Conservation (phyloP, 2,888 invertebrate genomes). For the Phlogophora meticulosa region DNA sequence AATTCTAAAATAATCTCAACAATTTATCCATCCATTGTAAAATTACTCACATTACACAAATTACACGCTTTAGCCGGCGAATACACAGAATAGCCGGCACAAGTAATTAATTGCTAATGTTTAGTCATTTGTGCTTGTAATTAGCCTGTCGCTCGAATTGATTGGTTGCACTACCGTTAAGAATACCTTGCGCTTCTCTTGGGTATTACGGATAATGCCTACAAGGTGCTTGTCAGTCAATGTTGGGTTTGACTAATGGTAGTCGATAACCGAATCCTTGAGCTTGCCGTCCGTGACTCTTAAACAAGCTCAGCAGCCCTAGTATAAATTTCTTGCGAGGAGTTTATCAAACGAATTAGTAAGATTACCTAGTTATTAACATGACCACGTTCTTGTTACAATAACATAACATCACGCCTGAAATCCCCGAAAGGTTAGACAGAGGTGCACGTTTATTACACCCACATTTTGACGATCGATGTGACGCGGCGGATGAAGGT, state of each 20-base stretch:
- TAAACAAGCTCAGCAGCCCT: no score
- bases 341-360: no score
- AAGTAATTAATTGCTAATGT: constrained; percentile 66
- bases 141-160: constrained; percentile 65
- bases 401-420: no score
- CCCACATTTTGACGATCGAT: no score
- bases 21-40: constrained; percentile 33
- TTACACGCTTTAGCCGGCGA: constrained; percentile 34
- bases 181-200: constrained; percentile 33
- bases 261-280: not conserved
- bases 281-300: not conserved
- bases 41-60: constrained; percentile 50
- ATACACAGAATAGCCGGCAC: constrained; percentile 32
- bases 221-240: not conserved
- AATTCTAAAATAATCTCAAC: constrained; percentile 26
- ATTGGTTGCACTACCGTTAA: constrained; percentile 58
- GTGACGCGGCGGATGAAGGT: no score
- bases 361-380: no score
- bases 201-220: constrained; percentile 9
- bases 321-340: no score
- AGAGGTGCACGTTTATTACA: no score
- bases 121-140: constrained; percentile 52
- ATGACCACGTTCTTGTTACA: no score
- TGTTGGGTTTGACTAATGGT: constrained; percentile 20
- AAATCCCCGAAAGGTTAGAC: no score